Percentiles rank a stretch among this genome's conserved stretches.
These are phyloP conservation scores for Typhlichthys eigenmanni DNA, from an alignment of 2,797 vertebrate species.

Conservation along the genomic window DNA sequence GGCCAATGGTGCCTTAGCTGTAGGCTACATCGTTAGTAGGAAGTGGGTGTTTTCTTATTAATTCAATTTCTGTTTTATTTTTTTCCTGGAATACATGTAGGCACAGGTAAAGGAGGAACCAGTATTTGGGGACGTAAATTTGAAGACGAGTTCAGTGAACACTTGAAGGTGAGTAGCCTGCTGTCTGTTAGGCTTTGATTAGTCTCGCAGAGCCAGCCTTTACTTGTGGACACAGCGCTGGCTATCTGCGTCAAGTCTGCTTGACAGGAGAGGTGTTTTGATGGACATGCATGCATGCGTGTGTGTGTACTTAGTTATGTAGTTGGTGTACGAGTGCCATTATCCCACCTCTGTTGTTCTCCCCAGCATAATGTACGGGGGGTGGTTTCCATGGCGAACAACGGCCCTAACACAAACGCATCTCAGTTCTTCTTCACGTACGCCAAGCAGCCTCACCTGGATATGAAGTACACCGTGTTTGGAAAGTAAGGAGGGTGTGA, in stretches of 20 bases:
- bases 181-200: no score
- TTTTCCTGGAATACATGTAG: conserved; percentile 54
- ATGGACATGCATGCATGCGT: no score
- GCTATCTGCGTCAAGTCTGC: no score
- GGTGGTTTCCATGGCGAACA: conserved; percentile 98
- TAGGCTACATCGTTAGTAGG: background rate
- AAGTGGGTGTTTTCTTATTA: background rate
- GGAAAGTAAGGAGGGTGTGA: conserved; percentile 79
- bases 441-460: conserved; percentile 94
- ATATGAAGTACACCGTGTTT: conserved; percentile 98
- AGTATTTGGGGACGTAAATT: conserved; percentile 98
- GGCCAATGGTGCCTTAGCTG: background rate
- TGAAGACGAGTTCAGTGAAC: conserved; percentile 97
- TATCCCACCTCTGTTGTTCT: background rate
- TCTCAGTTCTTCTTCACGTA: conserved; percentile 98
- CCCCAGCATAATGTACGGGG: conserved; percentile 92
- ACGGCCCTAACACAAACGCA: conserved; percentile 92
- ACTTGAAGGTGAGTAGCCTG: conserved; percentile 84
- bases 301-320: no score
- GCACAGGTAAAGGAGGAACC: conserved; percentile 94
- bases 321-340: no score
- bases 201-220: no score
- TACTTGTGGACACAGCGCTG: background rate
- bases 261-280: no score
- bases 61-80: background rate